Evolutionary conservation across 2,113 vertebrate genomes (phyloP).

Genomic region (Plotosus lineatus): DNA sequence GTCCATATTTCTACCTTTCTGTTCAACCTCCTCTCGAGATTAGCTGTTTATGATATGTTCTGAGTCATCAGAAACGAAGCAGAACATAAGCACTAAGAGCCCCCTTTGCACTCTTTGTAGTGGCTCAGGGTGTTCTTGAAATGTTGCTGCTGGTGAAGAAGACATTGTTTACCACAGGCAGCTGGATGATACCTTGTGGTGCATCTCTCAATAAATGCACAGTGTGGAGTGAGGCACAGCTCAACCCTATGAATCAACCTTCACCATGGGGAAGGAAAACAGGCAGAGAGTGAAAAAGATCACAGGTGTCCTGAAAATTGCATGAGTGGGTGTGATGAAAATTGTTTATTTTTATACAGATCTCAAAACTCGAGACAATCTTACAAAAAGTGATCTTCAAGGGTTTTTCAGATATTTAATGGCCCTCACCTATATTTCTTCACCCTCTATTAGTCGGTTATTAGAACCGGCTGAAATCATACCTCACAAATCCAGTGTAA

Average conservation of each 20-base stretch:
- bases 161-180: neutral
- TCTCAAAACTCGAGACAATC: neutral
- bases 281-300: neutral
- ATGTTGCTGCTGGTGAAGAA: neutral
- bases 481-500: neutral
- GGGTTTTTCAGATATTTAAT: neutral
- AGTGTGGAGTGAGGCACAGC: slow-evolving; percentile 2
- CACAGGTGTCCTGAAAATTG: slow-evolving; percentile 32
- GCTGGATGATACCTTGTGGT: slow-evolving; percentile 19
- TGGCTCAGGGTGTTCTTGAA: slow-evolving; percentile 15
- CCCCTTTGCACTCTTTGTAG: neutral
- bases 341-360: slow-evolving; percentile 8
- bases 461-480: neutral
- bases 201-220: slow-evolving; percentile 24
- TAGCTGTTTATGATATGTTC: slow-evolving; percentile 28
- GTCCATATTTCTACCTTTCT: slow-evolving; percentile 27
- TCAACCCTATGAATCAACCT: slow-evolving; percentile 15
- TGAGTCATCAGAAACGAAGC: slow-evolving; percentile 40
- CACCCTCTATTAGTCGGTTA: neutral
- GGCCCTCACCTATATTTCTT: neutral
- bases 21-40: slow-evolving; percentile 16
- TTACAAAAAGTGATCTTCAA: neutral
- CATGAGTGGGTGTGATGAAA: neutral
- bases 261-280: neutral
- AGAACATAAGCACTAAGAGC: neutral